Percentiles rank a stretch among this genome's conserved stretches.
phyloP scores from a whole-genome alignment of 2,888 invertebrate genomes.

The Protodeltote pygarga region DNA sequence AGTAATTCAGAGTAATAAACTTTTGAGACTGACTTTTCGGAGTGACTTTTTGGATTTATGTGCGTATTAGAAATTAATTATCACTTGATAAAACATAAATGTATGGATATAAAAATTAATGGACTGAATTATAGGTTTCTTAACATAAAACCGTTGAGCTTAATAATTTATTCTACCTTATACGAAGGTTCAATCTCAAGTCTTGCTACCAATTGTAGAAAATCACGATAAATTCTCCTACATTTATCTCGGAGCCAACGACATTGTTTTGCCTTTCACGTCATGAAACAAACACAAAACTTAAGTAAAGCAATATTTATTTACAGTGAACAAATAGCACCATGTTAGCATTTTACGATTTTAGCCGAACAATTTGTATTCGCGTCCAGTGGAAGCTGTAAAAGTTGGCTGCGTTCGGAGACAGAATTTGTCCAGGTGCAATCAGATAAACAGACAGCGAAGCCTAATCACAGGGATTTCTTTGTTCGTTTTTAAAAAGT shows the following conservation, averaged over 20 bases:
- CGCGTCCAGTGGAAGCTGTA: slow-evolving; percentile 68
- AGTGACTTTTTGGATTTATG: too few relatives aligned
- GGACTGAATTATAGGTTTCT: too few relatives aligned
- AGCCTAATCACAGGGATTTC: slow-evolving; percentile 61
- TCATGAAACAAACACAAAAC: slow-evolving; percentile 34
- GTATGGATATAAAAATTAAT: too few relatives aligned
- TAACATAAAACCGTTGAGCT: too few relatives aligned
- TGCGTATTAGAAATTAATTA: too few relatives aligned
- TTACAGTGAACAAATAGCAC: slow-evolving; percentile 65
- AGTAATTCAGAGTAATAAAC: too few relatives aligned
- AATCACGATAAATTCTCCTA: slow-evolving; percentile 31
- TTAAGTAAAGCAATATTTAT: slow-evolving; percentile 62
- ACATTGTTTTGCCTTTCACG: slow-evolving; percentile 34
- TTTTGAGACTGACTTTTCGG: too few relatives aligned
- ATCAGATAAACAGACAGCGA: slow-evolving; percentile 68
- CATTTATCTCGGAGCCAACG: slow-evolving; percentile 28
- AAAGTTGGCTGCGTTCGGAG: slow-evolving; percentile 61
- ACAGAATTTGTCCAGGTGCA: slow-evolving; percentile 74
- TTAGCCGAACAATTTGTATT: slow-evolving; percentile 80
- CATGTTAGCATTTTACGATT: slow-evolving; percentile 79
- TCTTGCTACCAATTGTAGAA: slow-evolving; percentile 7
- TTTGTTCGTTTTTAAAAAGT: slow-evolving; percentile 50
- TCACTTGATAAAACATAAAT: too few relatives aligned
- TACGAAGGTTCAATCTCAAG: slow-evolving; percentile 4
- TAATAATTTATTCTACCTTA: not conserved